Percentiles rank a stretch among this genome's conserved stretches.
These are phyloP conservation scores for Pangasius mekongensis DNA, from an alignment of 2,797 vertebrate genomes.

Conservation along the genomic window DNA sequence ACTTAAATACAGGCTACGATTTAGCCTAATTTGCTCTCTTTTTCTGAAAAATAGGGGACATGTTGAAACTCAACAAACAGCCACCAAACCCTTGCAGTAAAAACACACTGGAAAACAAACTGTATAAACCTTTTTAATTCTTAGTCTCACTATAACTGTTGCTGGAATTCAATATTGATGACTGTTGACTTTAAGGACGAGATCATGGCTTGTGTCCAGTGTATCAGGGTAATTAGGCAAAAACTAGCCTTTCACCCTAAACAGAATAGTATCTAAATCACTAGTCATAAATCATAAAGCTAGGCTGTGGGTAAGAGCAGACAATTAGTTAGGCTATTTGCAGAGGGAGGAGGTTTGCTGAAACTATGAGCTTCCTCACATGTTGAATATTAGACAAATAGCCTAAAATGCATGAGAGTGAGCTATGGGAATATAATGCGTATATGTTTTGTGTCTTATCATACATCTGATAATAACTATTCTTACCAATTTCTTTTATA, in stretches of 20 bases:
- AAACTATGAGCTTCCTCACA: slow-evolving; percentile 11
- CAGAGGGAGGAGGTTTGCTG: slow-evolving; percentile 49
- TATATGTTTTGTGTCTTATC: slow-evolving; percentile 5
- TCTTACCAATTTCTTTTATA: slow-evolving; percentile 15
- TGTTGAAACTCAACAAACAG: slow-evolving; percentile 5
- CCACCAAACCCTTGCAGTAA: background rate
- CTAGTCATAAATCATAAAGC: slow-evolving; percentile 51
- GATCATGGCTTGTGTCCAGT: background rate
- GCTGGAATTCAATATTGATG: background rate
- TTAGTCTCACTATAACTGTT: background rate
- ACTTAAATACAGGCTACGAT: background rate
- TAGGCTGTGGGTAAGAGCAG: background rate
- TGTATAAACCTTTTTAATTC: background rate
- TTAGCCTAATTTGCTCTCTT: background rate
- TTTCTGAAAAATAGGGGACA: background rate
- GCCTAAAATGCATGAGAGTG: slow-evolving; percentile 20
- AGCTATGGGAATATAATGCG: slow-evolving; percentile 13
- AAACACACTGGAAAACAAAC: background rate
- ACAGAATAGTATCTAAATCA: slow-evolving; percentile 50
- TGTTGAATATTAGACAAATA: slow-evolving; percentile 39
- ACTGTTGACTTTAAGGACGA: background rate
- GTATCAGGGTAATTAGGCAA: slow-evolving; percentile 27
- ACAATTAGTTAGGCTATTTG: slow-evolving; percentile 46
- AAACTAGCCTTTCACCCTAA: slow-evolving; percentile 43
- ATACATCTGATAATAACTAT: slow-evolving; percentile 29